phyloP scores from a whole-genome alignment of 53 echinoderm and acorn worm species.

The Stichopus horrens region DNA sequence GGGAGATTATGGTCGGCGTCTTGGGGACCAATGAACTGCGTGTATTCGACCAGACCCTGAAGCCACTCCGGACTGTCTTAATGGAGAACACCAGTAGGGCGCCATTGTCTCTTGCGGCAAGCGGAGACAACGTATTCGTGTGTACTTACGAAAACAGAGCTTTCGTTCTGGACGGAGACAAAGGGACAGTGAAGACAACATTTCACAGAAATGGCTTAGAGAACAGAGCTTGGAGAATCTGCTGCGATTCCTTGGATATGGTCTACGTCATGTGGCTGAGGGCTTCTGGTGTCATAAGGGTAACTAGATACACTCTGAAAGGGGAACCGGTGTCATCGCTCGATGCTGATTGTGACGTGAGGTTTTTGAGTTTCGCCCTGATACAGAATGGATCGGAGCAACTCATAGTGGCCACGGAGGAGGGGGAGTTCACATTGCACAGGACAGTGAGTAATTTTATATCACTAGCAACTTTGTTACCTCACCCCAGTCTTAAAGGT shows the following conservation, averaged over 20 bases:
- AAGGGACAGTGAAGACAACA: slow-evolving; percentile 11
- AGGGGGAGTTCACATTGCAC: slow-evolving; percentile 6
- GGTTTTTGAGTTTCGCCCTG: slow-evolving; percentile 25
- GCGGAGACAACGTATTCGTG: slow-evolving; percentile 1
- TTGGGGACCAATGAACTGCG: slow-evolving; percentile 37
- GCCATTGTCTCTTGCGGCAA: slow-evolving; percentile 6
- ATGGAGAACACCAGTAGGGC: slow-evolving; percentile 20
- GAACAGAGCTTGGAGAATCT: slow-evolving; percentile 36
- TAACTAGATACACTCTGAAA: background rate
- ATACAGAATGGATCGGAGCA: slow-evolving; percentile 29
- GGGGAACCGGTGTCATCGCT: slow-evolving; percentile 16
- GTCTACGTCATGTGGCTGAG: slow-evolving; percentile 39
- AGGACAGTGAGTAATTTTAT: slow-evolving; percentile 16
- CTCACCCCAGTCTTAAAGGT: too few relatives aligned
- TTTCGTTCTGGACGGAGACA: slow-evolving; percentile 18
- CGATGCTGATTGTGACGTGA: slow-evolving; percentile 8
- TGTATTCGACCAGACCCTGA: background rate
- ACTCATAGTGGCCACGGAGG: slow-evolving; percentile 7
- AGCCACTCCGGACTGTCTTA: background rate
- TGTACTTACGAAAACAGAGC: slow-evolving; percentile 36
- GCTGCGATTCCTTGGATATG: slow-evolving; percentile 7
- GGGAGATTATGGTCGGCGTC: slow-evolving; percentile 13
- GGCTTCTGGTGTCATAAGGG: background rate
- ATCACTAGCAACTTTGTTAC: too few relatives aligned
- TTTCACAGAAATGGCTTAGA: slow-evolving; percentile 10